Conservation (phyloP, 2,797 vertebrate genomes). For the Pitangus sulphuratus region DNA sequence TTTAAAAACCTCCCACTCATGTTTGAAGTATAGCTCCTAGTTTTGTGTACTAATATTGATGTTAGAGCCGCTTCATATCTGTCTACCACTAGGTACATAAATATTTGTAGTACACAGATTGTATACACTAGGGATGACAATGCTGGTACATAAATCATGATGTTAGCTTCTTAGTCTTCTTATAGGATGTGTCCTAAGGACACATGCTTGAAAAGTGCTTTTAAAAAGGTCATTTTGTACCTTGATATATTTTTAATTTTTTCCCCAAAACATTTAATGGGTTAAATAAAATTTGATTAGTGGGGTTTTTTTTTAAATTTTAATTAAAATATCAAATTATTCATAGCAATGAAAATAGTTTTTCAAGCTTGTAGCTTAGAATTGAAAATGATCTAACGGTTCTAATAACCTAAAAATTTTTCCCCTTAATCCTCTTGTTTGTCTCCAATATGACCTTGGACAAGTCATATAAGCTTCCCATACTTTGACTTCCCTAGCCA, state of each 20-base stretch:
- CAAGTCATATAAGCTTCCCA: not conserved
- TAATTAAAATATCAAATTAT: not conserved
- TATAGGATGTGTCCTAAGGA: not conserved
- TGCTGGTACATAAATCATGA: not conserved
- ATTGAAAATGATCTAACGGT: not conserved
- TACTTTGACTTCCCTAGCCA: not conserved
- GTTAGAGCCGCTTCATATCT: not conserved
- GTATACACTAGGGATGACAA: not conserved
- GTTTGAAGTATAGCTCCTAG: not conserved
- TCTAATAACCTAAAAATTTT: not conserved
- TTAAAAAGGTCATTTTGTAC: not conserved
- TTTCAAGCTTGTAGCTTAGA: not conserved
- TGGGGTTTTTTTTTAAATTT: not conserved
- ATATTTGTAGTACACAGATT: not conserved
- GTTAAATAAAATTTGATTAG: not conserved
- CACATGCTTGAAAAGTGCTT: not conserved
- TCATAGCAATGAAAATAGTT: not conserved
- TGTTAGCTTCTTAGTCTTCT: not conserved
- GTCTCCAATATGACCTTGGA: not conserved
- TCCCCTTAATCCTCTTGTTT: not conserved
- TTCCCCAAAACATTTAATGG: rapidly evolving
- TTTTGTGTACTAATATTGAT: not conserved
- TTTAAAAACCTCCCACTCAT: not conserved
- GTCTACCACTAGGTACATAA: not conserved
- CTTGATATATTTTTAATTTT: not conserved